Conservation (phyloP, 2,113 vertebrate species). For the Dasyurus viverrinus region DNA sequence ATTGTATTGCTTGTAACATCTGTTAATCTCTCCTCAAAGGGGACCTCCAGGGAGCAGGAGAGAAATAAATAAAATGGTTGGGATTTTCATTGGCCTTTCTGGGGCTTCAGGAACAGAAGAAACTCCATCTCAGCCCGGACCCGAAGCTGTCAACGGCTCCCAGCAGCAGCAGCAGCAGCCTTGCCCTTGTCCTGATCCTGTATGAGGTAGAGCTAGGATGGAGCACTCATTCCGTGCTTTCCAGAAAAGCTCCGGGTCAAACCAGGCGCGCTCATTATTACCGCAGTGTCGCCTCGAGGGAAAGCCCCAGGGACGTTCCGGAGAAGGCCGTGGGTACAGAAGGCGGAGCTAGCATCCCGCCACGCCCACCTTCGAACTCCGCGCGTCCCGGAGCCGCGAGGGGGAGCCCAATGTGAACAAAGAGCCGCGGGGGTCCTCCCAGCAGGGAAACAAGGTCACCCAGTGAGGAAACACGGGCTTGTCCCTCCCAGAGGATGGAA, state of each 20-base stretch:
- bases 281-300: not conserved
- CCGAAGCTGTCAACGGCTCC: not conserved
- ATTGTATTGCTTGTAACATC: not conserved
- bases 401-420: not conserved
- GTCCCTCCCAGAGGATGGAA: not conserved
- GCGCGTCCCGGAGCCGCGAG: not conserved
- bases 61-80: not conserved
- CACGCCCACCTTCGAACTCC: not conserved
- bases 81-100: not conserved
- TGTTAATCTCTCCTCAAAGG: not conserved
- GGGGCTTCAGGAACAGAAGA: not conserved
- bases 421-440: not conserved
- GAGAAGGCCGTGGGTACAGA: not conserved
- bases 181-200: not conserved
- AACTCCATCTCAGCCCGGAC: not conserved
- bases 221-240: not conserved
- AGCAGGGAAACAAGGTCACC: not conserved
- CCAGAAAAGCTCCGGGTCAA: not conserved
- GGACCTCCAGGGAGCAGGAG: not conserved
- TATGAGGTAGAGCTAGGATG: not conserved
- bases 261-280: not conserved
- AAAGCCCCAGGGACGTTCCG: not conserved
- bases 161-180: not conserved
- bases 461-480: not conserved
- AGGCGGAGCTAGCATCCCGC: not conserved